Percentiles rank a stretch among this genome's conserved stretches.
Conservation (phyloP, 64 coral and sea anemone genomes). For the Montipora foliosa region DNA sequence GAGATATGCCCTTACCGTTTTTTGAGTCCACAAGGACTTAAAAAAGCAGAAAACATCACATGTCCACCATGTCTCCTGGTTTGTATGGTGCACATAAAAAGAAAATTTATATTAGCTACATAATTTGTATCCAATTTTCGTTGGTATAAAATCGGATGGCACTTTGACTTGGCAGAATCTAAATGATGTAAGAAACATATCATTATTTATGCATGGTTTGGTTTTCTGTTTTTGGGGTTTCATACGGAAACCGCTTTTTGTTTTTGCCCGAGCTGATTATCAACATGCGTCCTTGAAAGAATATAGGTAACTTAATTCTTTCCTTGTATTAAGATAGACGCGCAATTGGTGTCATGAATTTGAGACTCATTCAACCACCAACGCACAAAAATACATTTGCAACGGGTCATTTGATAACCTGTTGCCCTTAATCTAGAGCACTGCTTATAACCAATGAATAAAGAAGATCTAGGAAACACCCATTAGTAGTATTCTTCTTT, state of each 20-base stretch:
- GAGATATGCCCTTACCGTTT: not conserved
- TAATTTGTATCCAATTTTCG: not conserved
- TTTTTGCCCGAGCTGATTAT: not conserved
- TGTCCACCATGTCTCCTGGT: not conserved
- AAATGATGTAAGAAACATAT: slow-evolving; percentile 33
- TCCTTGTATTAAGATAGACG: not conserved
- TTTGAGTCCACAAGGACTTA: not conserved
- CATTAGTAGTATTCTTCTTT: no score
- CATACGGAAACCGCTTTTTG: not conserved
- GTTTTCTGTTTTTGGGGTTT: not conserved
- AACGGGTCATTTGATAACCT: slow-evolving; percentile 31
- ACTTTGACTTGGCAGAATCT: not conserved
- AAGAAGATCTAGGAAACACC: no score
- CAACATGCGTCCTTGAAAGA: not conserved
- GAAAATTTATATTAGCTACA: not conserved
- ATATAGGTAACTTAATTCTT: not conserved
- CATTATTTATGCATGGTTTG: slow-evolving; percentile 40
- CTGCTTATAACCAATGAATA: not conserved
- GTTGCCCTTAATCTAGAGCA: not conserved
- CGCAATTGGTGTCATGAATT: no score
- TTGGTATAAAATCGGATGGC: not conserved
- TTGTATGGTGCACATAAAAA: not conserved
- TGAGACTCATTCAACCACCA: not conserved
- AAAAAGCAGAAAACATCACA: not conserved
- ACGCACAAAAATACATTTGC: not conserved